A percentile compares a stretch with the other conserved stretches of the same genome.
phyloP scores from a whole-genome alignment of 1,140 invertebrate species.

The Nasonia longicornis region DNA sequence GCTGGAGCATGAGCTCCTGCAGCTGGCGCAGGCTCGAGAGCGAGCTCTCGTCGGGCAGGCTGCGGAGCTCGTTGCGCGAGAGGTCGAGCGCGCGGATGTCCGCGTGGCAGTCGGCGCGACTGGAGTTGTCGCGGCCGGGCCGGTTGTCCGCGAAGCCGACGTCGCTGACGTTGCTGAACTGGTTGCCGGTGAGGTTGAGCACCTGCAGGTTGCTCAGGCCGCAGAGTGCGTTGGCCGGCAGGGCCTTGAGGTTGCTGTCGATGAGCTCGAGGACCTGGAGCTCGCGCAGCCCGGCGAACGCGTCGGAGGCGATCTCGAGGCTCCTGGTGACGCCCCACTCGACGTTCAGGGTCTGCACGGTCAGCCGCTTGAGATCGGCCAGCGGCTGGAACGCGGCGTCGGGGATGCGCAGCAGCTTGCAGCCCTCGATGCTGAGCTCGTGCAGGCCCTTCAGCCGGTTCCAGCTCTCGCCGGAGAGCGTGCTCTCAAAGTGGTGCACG shows the following conservation, averaged over 20 bases:
- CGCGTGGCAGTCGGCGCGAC: slow-evolving; percentile 68
- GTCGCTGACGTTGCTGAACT: slow-evolving; percentile 79
- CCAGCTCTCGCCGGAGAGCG: slow-evolving; percentile 78
- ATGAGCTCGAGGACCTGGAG: slow-evolving; percentile 83
- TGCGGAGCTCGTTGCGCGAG: slow-evolving; percentile 81
- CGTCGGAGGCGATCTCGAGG: slow-evolving; percentile 76
- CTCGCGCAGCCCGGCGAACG: slow-evolving; percentile 80
- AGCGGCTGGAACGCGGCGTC: slow-evolving; percentile 82
- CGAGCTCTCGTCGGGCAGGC: slow-evolving; percentile 78
- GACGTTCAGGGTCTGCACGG: slow-evolving; percentile 80
- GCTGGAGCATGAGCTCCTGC: slow-evolving; percentile 81
- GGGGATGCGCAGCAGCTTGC: slow-evolving; percentile 83
- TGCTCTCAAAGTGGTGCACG: slow-evolving; percentile 83
- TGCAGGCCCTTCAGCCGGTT: slow-evolving; percentile 79
- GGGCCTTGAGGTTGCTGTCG: slow-evolving; percentile 83
- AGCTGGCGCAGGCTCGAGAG: slow-evolving; percentile 79
- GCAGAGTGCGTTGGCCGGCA: slow-evolving; percentile 83
- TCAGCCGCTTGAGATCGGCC: slow-evolving; percentile 79
- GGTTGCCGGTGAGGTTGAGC: slow-evolving; percentile 86
- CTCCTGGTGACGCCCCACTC: slow-evolving; percentile 81
- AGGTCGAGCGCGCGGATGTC: slow-evolving; percentile 81
- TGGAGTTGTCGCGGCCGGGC: slow-evolving; percentile 29
- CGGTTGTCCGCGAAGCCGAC: slow-evolving; percentile 75
- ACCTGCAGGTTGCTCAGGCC: slow-evolving; percentile 81
- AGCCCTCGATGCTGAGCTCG: slow-evolving; percentile 80